Base-by-base conservation (phyloP, 2,113 vertebrate species). In the Sinocyclocheilus grahami region DNA sequence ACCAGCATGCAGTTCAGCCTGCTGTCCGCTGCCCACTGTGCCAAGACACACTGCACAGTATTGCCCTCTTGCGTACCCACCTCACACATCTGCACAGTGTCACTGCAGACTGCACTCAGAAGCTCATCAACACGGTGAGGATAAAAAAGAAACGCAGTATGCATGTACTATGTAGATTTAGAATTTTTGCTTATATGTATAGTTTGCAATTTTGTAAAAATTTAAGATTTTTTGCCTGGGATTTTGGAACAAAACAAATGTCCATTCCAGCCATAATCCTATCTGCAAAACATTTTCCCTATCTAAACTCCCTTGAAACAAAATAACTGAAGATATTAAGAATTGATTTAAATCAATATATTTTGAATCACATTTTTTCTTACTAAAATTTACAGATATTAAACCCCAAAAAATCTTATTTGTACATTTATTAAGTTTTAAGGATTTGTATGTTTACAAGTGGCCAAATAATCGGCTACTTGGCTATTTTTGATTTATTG, bases 1-100 rank as follows among this genome's bases (percentile, higher is more conserved):
- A 95, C 4, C 96, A 97, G 92, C 96, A 97, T 89, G 97, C 96
- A 0, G 95, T 97, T 86, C 96, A 97, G 92, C 96, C 96, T 75
- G 93, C 96, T 94, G 95, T 97, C 1, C 95, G 96, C 89, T 97
- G 96, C 95, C 98, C 98, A 0, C 96, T 99, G 95, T 99, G 98
- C 95, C 98, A 99, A 94, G 97, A 97, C 93, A 96, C 96, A 94
- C 94, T 99, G 71, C 95, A 95, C 91, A 96, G 96, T 93, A 96
- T 97, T 93, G 92, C 95, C 89, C 96, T 98, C 88, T 94, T 99
- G 87, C 96, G 97, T 94, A 93, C 97, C 86, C 98, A 99, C 94
- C 98, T 99, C 93, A 97, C 97, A 83, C 97, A 99, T 85, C 95
- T 98, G 90, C 98, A 99, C 95, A 99, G 96, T 0, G 98, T 99